Evolutionary conservation across 2,113 vertebrate species (phyloP).

Genomic region (Cyanoramphus novaezelandiae): DNA sequence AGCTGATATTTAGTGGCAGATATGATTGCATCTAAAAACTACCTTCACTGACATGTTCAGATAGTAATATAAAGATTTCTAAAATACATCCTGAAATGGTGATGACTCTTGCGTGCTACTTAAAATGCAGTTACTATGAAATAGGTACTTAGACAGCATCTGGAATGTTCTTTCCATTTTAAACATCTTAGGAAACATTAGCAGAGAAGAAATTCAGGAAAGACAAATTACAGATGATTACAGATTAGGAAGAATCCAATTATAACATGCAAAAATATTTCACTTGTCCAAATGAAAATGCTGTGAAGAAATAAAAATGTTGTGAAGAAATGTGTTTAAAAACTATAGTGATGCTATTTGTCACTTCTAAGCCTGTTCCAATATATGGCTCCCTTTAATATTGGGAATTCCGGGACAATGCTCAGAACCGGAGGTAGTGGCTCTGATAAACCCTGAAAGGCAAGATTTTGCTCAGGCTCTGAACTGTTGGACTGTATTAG

Average conservation of each 20-base stretch:
- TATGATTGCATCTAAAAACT: not conserved
- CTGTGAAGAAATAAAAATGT: not conserved
- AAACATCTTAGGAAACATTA: not conserved
- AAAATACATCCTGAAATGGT: not conserved
- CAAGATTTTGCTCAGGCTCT: not conserved
- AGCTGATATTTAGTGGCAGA: not conserved
- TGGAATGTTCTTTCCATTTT: not conserved
- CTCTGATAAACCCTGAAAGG: not conserved
- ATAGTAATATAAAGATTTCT: not conserved
- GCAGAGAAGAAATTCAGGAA: not conserved
- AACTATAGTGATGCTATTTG: not conserved
- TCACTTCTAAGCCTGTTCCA: not conserved
- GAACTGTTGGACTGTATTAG: not conserved
- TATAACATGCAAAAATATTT: not conserved
- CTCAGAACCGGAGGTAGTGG: not conserved
- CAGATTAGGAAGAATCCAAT: not conserved
- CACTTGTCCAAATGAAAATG: not conserved
- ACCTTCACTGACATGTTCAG: not conserved
- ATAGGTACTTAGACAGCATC: not conserved
- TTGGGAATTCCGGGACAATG: not conserved
- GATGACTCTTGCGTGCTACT: not conserved
- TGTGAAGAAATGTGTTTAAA: not conserved
- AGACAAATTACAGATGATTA: not conserved
- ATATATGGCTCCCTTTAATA: not conserved
- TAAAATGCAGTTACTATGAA: not conserved